Conservation (phyloP, 1,140 invertebrate species). For the Ganaspis sp. region DNA sequence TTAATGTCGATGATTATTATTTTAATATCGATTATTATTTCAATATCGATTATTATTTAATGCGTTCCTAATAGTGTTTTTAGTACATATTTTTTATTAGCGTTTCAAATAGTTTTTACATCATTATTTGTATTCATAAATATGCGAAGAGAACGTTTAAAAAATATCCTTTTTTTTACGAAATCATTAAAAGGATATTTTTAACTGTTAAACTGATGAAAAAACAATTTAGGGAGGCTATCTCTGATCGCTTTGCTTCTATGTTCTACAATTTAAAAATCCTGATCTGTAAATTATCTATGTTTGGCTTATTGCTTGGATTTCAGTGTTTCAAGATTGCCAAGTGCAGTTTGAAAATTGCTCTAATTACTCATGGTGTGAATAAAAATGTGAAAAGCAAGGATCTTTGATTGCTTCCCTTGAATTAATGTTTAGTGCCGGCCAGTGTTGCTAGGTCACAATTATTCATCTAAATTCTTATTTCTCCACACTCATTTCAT, state of each 20-base stretch:
- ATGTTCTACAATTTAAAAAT: background rate
- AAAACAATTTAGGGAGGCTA: background rate
- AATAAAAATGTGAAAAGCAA: background rate
- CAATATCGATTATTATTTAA: too few species aligned
- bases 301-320: background rate
- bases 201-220: background rate
- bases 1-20: too few species aligned
- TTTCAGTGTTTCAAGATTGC: background rate
- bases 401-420: conserved; percentile 9
- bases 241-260: background rate
- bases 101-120: too few species aligned
- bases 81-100: too few species aligned
- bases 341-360: conserved; percentile 4
- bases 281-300: background rate
- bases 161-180: background rate
- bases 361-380: background rate
- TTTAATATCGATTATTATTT: too few species aligned
- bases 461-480: background rate
- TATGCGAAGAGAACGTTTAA: conserved; percentile 10
- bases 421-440: background rate
- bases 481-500: too few species aligned
- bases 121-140: background rate
- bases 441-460: background rate
- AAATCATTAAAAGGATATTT: background rate
- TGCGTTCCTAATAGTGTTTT: too few species aligned